Conservation (phyloP, 2,113 vertebrate genomes). For the Eudyptes chrysolophus region DNA sequence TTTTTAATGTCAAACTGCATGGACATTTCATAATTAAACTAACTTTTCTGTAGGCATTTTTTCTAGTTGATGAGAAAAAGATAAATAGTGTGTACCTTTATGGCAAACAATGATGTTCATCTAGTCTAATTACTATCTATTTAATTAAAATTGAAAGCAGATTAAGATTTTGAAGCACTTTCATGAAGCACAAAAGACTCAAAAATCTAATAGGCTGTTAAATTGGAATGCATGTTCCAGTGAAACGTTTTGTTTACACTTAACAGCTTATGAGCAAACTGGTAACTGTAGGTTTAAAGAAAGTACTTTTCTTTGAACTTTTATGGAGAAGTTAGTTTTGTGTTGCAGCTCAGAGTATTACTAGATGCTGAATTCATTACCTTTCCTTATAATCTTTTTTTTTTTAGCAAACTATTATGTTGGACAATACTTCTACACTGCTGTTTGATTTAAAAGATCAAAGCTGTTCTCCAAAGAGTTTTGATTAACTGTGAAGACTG, state of each 20-base stretch:
- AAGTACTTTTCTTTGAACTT: background rate
- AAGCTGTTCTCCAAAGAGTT: constrained; percentile 66
- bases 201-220: background rate
- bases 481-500: constrained; percentile 62
- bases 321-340: constrained; percentile 1
- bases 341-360: constrained; percentile 25
- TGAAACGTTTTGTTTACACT: background rate
- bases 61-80: background rate
- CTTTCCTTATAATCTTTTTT: constrained; percentile 23
- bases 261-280: background rate
- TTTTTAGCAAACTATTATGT: background rate
- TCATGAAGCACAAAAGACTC: background rate
- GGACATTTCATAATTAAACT: background rate
- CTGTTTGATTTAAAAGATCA: constrained; percentile 72
- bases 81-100: background rate
- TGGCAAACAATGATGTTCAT: background rate
- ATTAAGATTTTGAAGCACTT: background rate
- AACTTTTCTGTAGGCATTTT: background rate
- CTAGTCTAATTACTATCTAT: background rate
- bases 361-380: constrained; percentile 41
- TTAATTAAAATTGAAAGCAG: background rate
- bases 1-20: background rate
- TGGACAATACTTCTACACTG: constrained; percentile 6
- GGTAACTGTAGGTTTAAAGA: background rate
- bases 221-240: background rate